A percentile compares a stretch with the other conserved stretches of the same genome.
phyloP scores from a whole-genome alignment of 2,888 invertebrate genomes.

The Oligia latruncula region DNA sequence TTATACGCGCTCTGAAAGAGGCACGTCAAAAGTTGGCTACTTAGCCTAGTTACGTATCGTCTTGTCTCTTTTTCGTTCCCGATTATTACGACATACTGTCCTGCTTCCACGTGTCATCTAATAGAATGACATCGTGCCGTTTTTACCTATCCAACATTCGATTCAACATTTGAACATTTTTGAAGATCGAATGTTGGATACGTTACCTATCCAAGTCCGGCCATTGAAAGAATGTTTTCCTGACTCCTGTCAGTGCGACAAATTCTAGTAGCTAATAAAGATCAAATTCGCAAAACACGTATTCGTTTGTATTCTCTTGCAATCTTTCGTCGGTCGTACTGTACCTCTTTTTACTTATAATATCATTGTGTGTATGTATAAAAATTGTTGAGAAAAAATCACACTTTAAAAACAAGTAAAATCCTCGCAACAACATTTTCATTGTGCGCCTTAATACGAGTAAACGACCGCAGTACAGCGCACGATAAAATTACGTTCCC shows the following conservation, averaged over 20 bases:
- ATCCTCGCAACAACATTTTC: conserved; percentile 24
- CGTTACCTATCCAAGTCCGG: too few species aligned
- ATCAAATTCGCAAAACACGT: not conserved
- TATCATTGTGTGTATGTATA: not conserved
- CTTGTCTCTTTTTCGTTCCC: not conserved
- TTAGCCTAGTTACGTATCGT: not conserved
- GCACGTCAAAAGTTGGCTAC: not conserved
- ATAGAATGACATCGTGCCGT: not conserved
- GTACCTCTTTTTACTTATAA: too few species aligned
- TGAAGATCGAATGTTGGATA: not conserved
- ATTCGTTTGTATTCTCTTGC: not conserved
- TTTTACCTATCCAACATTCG: not conserved
- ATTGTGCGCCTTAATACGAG: conserved; percentile 35
- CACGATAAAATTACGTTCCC: conserved; percentile 61
- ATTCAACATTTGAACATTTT: not conserved
- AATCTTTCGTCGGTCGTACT: not conserved
- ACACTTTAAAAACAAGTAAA: conserved; percentile 8
- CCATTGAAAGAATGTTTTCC: not conserved
- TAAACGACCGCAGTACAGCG: conserved; percentile 55
- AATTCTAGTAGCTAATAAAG: not conserved
- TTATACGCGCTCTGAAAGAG: not conserved
- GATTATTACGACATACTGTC: not conserved
- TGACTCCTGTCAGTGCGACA: not conserved
- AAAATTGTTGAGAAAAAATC: not conserved
- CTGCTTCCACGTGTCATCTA: not conserved